Base-by-base conservation (phyloP, 1,140 invertebrate genomes). In the Tribolium madens region DNA sequence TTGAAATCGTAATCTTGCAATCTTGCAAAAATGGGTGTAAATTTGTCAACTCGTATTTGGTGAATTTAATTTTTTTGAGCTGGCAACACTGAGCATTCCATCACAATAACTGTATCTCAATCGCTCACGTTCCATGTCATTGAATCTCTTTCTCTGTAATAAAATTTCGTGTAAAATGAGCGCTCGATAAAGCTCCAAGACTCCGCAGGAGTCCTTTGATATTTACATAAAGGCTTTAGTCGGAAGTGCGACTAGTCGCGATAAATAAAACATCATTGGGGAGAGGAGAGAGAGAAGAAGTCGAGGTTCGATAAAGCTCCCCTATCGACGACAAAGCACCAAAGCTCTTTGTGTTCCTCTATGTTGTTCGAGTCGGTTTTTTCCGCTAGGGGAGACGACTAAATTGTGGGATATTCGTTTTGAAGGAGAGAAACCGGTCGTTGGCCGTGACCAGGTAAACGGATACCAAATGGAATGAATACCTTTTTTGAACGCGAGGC, bases 261-360 rank as follows among this genome's bases (percentile, higher is more conserved):
- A 64, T 64, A 64, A 64, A 64, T 64, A 64, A 64, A 64, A 64
- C 57, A 64, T 64, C 57, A 64, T 26, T 64, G 31, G 57, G 57
- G 21, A 31, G 4, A 26, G 18, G 17, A 21, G 26, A 26, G 26
- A 57, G 26, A 21, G 15, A n/a, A n/a, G n/a, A n/a, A n/a, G n/a
- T n/a, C 15, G 15, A 57, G 7, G 9, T 31, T 64, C 26, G 57
- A 64, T 26, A 64, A 64, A 64, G 57, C 57, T 42, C 33, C 26
- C n/a, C 4, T 42, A 42, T 64, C 36, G 57, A 64, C 36, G 57
- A 64, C 57, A 64, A 64, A 64, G 57, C 57, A 64, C 57, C 57
- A 31, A 64, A 64, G 57, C 57, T 64, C 57, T 64, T 21, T 64
- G 57, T 33, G 52, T 13, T 21, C 36, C 57, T 64, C 9, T 64